Evolutionary conservation across 2,113 vertebrate genomes (phyloP).

Genomic region (Henicopernis longicauda): DNA sequence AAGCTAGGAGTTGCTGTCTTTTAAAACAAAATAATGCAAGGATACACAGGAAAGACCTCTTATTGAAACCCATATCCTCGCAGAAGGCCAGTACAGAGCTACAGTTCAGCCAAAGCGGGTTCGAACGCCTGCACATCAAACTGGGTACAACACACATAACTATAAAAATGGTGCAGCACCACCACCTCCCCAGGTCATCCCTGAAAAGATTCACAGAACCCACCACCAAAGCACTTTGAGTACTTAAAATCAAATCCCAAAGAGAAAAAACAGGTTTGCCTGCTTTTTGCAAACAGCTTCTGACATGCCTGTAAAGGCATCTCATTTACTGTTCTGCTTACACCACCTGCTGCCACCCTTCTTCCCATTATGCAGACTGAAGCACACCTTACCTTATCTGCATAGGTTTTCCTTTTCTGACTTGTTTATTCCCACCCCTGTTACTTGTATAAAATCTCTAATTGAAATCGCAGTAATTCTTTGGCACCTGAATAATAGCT

Average conservation of each 20-base stretch:
- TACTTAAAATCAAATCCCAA: not conserved
- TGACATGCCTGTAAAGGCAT: not conserved
- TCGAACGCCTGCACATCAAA: not conserved
- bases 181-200: rapidly evolving
- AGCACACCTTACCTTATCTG: not conserved
- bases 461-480: not conserved
- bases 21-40: not conserved
- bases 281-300: not conserved
- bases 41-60: not conserved
- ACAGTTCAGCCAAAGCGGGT: not conserved
- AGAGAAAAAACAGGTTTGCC: not conserved
- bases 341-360: not conserved
- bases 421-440: not conserved
- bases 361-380: not conserved
- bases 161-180: not conserved
- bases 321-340: not conserved
- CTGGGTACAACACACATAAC: not conserved
- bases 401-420: not conserved
- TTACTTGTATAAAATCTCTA: not conserved
- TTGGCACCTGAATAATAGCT: not conserved
- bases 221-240: not conserved
- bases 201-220: not conserved
- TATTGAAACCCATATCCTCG: not conserved
- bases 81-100: not conserved
- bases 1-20: not conserved